phyloP scores from a whole-genome alignment of 2,113 vertebrate species.

The Bubo scandiacus region DNA sequence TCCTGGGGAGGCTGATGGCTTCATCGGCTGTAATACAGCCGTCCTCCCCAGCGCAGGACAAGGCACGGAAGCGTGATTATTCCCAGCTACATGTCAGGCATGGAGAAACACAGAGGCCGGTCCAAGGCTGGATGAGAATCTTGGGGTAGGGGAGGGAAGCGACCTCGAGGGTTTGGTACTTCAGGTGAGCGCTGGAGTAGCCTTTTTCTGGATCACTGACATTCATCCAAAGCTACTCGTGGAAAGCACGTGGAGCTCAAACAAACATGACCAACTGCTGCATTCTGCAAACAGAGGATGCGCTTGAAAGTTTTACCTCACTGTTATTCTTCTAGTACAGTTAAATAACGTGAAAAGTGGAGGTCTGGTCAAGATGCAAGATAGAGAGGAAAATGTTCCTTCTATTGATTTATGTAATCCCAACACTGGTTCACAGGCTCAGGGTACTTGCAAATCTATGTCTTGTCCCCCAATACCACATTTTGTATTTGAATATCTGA shows the following conservation, averaged over 20 bases:
- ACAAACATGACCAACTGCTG: accelerated
- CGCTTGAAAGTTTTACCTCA: accelerated
- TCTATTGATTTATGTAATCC: background rate
- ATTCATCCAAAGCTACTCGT: accelerated
- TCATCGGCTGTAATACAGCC: accelerated
- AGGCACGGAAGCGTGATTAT: background rate
- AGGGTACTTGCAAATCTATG: background rate
- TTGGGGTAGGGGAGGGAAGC: accelerated
- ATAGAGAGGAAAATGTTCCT: accelerated
- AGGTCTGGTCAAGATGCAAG: background rate
- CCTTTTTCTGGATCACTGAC: background rate
- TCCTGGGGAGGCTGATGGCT: background rate
- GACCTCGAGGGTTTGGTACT: background rate
- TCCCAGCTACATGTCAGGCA: accelerated
- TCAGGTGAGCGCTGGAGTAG: background rate
- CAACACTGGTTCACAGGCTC: background rate
- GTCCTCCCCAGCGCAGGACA: background rate
- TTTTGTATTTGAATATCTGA: background rate
- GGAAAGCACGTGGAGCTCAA: background rate
- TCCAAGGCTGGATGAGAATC: background rate
- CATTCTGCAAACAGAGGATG: background rate
- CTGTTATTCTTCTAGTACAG: background rate
- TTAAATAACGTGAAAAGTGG: background rate
- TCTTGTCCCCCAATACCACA: accelerated
- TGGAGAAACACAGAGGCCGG: background rate